Evolutionary conservation across 2,113 vertebrate species (phyloP).

Genomic region (Orcinus orca): DNA sequence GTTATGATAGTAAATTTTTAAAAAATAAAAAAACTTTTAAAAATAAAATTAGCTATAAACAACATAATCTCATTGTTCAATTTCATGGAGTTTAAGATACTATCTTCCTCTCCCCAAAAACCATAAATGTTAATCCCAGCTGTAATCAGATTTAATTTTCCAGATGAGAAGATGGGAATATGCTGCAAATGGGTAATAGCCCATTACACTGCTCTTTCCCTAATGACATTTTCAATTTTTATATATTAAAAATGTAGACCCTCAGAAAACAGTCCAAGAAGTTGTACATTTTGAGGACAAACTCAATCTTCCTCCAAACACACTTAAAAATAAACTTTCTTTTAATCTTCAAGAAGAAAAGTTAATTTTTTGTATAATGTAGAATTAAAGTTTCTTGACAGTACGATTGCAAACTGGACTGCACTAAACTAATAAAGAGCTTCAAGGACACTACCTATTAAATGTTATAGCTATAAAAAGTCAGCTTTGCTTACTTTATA

Average conservation of each 20-base stretch:
- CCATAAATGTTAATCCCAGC: conserved; percentile 83
- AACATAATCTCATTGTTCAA: conserved; percentile 88
- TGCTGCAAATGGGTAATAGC: conserved; percentile 76
- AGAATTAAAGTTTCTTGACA: conserved; percentile 51
- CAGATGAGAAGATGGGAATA: conserved; percentile 87
- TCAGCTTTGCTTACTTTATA: neutral
- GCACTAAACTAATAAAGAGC: neutral
- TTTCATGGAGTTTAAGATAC: conserved; percentile 90
- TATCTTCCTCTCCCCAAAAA: conserved; percentile 79
- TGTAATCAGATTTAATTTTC: conserved; percentile 88
- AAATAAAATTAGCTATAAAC: conserved; percentile 81
- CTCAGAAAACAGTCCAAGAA: conserved; percentile 41
- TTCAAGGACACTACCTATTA: conserved; percentile 25
- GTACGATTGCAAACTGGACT: neutral
- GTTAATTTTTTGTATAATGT: neutral
- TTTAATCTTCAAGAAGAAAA: conserved; percentile 51
- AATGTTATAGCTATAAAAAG: conserved; percentile 53
- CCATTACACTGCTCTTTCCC: conserved; percentile 78
- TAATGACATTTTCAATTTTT: conserved; percentile 52
- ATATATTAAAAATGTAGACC: conserved; percentile 27
- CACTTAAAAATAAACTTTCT: conserved; percentile 16
- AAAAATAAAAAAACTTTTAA: no score
- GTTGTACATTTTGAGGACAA: conserved; percentile 40
- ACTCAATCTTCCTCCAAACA: conserved; percentile 48
- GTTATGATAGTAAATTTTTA: no score